Evolutionary conservation across 1,140 invertebrate species (phyloP).

Genomic region (Plectus sambesii): DNA sequence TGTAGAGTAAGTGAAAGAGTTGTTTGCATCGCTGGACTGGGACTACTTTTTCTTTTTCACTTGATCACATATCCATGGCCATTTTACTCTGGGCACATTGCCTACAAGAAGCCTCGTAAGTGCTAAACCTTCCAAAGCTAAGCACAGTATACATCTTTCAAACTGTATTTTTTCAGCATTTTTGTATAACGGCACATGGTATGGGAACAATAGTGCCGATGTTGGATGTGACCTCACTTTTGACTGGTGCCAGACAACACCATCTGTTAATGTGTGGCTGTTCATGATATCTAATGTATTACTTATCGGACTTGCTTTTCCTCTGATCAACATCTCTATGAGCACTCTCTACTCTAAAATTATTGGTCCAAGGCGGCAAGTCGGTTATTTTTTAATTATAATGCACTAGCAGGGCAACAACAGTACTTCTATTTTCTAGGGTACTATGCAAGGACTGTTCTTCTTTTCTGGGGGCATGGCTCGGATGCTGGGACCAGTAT

Average conservation of each 20-base stretch:
- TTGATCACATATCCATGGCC: slow-evolving; percentile 18
- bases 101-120: background rate
- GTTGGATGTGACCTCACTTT: slow-evolving; percentile 11
- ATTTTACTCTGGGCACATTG: background rate
- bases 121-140: too few relatives aligned
- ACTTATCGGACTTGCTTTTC: slow-evolving; percentile 12
- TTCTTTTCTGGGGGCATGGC: slow-evolving; percentile 17
- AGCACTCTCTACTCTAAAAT: slow-evolving; percentile 20
- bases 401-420: background rate
- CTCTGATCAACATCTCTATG: slow-evolving; percentile 19
- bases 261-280: slow-evolving; percentile 15
- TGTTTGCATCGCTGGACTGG: slow-evolving; percentile 7
- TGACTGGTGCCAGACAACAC: slow-evolving; percentile 12
- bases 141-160: too few relatives aligned
- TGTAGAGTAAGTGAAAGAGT: slow-evolving; percentile 13
- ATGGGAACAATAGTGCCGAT: slow-evolving; percentile 13
- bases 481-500: slow-evolving; percentile 12
- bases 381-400: slow-evolving; percentile 2
- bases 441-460: slow-evolving; percentile 19
- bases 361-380: slow-evolving; percentile 12
- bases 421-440: slow-evolving; percentile 6
- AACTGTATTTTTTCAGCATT: too few relatives aligned
- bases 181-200: background rate
- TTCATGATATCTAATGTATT: slow-evolving; percentile 11
- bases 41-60: slow-evolving; percentile 13